Evolutionary conservation across 2,113 vertebrate species (phyloP).

Genomic region (Spheniscus mendiculus): DNA sequence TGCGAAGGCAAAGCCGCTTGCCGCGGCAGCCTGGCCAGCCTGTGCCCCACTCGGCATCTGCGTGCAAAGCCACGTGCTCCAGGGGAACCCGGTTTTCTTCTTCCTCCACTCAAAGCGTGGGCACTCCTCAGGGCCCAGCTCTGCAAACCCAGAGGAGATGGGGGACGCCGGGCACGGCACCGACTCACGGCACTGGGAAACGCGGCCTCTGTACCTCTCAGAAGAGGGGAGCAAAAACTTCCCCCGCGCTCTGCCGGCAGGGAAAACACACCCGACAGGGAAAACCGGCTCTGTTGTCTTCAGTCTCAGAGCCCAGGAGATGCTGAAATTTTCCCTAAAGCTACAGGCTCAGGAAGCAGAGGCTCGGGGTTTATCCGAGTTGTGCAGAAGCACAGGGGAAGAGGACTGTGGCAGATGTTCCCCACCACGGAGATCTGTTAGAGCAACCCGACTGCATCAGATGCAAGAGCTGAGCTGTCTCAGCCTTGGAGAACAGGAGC

Average conservation of each 20-base stretch:
- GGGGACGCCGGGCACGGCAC: background rate
- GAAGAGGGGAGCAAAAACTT: background rate
- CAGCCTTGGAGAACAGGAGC: background rate
- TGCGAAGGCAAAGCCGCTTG: background rate
- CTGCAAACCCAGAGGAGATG: background rate
- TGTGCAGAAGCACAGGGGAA: accelerated
- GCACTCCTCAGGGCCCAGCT: too few relatives aligned
- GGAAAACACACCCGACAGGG: too few relatives aligned
- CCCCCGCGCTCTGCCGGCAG: background rate
- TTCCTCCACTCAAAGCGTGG: background rate
- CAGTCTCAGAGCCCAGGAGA: background rate
- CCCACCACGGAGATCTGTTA: background rate
- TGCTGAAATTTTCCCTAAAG: background rate
- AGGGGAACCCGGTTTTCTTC: background rate
- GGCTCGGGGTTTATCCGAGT: accelerated
- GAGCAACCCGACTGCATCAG: background rate
- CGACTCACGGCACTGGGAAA: background rate
- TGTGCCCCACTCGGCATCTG: background rate
- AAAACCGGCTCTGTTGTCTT: accelerated
- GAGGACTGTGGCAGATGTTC: background rate
- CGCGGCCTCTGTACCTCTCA: background rate
- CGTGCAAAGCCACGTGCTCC: background rate
- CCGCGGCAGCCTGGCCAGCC: background rate
- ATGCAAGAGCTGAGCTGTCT: background rate
- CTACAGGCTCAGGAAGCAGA: background rate